Percentiles rank a stretch among this genome's conserved stretches.
These are phyloP conservation scores for Dipodomys stephensi DNA, from an alignment of 2,113 vertebrate species.

Conservation along the genomic window DNA sequence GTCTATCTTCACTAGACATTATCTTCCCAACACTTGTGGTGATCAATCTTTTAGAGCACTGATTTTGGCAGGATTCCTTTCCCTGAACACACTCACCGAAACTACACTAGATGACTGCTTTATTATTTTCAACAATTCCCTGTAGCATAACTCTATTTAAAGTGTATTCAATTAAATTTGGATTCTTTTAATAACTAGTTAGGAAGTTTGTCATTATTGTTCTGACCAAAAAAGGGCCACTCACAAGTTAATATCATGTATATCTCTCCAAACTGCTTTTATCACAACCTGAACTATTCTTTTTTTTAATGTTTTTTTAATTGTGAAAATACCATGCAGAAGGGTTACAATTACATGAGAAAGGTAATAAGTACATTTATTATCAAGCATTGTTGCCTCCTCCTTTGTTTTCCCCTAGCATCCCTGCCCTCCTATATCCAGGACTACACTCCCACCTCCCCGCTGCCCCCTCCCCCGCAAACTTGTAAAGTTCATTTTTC, in stretches of 20 bases:
- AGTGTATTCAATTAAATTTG: neutral
- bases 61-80: neutral
- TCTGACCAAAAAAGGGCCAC: neutral
- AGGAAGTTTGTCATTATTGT: constrained; percentile 9
- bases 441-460: too few species aligned
- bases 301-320: too few species aligned
- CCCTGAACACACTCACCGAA: neutral
- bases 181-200: neutral
- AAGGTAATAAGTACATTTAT: too few species aligned
- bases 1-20: neutral
- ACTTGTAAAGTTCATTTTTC: too few species aligned
- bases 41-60: neutral
- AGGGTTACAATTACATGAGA: too few species aligned
- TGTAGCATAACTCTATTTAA: neutral
- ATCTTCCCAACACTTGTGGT: too few species aligned
- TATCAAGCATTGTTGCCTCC: too few species aligned
- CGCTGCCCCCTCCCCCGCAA: too few species aligned
- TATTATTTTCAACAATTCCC: neutral
- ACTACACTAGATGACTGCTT: neutral
- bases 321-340: too few species aligned
- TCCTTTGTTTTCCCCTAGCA: too few species aligned
- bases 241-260: neutral
- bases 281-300: neutral
- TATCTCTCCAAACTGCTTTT: neutral
- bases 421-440: too few species aligned